phyloP scores from a whole-genome alignment of 2,797 vertebrate genomes.

The Darevskia nairensis region DNA sequence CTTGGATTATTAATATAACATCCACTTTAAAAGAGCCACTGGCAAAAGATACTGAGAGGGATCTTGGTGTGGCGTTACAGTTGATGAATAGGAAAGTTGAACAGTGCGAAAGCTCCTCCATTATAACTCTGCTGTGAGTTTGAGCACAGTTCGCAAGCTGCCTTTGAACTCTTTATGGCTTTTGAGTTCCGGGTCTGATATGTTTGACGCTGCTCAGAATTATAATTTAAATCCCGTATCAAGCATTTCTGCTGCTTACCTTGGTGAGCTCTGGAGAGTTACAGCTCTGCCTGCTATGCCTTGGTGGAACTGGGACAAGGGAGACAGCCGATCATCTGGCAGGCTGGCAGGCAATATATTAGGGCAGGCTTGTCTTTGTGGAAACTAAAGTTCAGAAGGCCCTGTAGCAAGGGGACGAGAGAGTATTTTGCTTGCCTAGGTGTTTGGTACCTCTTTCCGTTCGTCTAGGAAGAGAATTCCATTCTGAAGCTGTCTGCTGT shows the following conservation, averaged over 20 bases:
- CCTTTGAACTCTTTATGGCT: fast-evolving
- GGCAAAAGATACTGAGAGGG: conserved; percentile 12
- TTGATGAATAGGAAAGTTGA: conserved; percentile 3
- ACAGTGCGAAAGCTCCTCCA: neutral
- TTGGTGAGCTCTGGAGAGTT: conserved; percentile 56
- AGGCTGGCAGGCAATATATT: conserved; percentile 54
- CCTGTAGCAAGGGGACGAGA: neutral
- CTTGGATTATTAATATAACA: conserved; percentile 44
- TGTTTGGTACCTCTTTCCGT: conserved; percentile 61
- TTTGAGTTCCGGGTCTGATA: fast-evolving
- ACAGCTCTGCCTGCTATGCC: conserved; percentile 50
- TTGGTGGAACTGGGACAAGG: conserved; percentile 47
- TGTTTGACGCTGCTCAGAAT: conserved; percentile 20
- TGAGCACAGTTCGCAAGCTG: fast-evolving
- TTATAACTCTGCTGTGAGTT: neutral
- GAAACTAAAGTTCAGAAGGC: conserved; percentile 19
- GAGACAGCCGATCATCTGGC: conserved; percentile 48
- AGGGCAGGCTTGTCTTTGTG: conserved; percentile 44
- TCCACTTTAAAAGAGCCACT: conserved; percentile 27
- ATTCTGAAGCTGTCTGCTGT: conserved; percentile 60
- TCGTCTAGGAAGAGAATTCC: conserved; percentile 57
- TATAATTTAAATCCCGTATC: conserved; percentile 50
- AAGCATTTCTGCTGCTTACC: neutral
- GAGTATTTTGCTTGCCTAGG: conserved; percentile 67
- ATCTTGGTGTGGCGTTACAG: neutral